These are phyloP conservation scores for western clawed frog (Xenopus tropicalis) DNA, from an alignment of 2,113 vertebrate genomes.

Conservation along the genomic window DNA sequence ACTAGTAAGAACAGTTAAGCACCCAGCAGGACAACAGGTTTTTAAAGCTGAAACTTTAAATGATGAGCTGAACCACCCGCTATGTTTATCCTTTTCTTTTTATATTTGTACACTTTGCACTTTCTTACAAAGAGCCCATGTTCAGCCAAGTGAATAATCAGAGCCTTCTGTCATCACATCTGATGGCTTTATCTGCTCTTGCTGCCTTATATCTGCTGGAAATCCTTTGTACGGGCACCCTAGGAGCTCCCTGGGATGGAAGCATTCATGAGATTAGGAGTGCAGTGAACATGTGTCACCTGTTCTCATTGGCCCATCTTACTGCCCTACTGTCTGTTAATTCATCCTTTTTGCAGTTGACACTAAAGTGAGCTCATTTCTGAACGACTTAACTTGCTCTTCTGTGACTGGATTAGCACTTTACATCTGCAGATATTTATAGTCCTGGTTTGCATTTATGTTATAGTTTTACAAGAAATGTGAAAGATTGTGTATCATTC, in stretches of 20 bases:
- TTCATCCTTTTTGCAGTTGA: neutral
- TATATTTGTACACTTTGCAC: neutral
- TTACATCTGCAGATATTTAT: neutral
- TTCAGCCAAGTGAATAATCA: neutral
- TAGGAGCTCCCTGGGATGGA: neutral
- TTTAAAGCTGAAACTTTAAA: neutral
- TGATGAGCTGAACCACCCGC: neutral
- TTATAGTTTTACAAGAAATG: neutral
- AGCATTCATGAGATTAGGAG: neutral
- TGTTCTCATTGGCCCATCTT: neutral
- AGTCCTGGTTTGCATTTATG: too few relatives aligned
- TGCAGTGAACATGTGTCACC: too few relatives aligned
- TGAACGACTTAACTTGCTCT: neutral
- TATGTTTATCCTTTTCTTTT: neutral
- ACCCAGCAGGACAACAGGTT: neutral
- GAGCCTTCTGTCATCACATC: neutral
- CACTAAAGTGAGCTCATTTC: neutral
- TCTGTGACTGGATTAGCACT: neutral
- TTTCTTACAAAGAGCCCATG: neutral
- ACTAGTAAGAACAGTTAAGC: neutral
- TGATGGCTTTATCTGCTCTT: neutral
- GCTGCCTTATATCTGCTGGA: neutral
- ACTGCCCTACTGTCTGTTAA: neutral
- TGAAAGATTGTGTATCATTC: neutral
- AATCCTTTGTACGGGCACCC: neutral